A percentile compares a stretch with the other conserved stretches of the same genome.
These are phyloP conservation scores for Mola mola DNA, from an alignment of 2,113 vertebrate species.

Conservation along the genomic window DNA sequence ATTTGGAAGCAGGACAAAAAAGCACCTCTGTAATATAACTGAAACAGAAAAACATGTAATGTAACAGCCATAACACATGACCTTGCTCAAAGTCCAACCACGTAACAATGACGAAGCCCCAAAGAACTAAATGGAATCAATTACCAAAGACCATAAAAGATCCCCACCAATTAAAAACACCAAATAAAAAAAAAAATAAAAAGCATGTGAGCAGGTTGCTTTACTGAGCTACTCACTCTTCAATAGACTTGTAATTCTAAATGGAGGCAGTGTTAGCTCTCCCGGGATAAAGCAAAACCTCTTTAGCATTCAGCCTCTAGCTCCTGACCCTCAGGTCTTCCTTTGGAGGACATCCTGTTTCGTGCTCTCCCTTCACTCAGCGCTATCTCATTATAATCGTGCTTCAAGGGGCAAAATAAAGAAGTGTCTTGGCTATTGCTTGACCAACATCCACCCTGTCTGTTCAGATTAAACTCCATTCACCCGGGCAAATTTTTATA, in stretches of 20 bases:
- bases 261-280: slow-evolving; percentile 53
- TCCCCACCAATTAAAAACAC: too few species aligned
- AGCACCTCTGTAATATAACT: too few species aligned
- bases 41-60: too few species aligned
- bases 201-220: slow-evolving; percentile 21
- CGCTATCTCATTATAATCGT: slow-evolving; percentile 35
- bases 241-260: slow-evolving; percentile 47
- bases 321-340: slow-evolving; percentile 53
- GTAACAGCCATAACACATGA: too few species aligned
- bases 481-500: neutral
- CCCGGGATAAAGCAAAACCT: slow-evolving; percentile 53
- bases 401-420: slow-evolving; percentile 14
- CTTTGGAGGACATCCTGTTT: slow-evolving; percentile 56
- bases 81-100: too few species aligned
- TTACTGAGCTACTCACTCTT: slow-evolving; percentile 24
- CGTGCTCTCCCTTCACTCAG: slow-evolving; percentile 41
- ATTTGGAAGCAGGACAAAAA: too few species aligned
- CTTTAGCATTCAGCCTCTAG: slow-evolving; percentile 61
- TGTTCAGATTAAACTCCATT: slow-evolving; percentile 1
- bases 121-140: too few species aligned
- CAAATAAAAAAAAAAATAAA: too few species aligned
- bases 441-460: slow-evolving; percentile 23
- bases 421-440: slow-evolving; percentile 6
- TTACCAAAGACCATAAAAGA: too few species aligned
- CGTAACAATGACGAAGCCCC: too few species aligned